phyloP scores from a whole-genome alignment of 2,888 invertebrate species.

The Sphaerophoria rueppellii region DNA sequence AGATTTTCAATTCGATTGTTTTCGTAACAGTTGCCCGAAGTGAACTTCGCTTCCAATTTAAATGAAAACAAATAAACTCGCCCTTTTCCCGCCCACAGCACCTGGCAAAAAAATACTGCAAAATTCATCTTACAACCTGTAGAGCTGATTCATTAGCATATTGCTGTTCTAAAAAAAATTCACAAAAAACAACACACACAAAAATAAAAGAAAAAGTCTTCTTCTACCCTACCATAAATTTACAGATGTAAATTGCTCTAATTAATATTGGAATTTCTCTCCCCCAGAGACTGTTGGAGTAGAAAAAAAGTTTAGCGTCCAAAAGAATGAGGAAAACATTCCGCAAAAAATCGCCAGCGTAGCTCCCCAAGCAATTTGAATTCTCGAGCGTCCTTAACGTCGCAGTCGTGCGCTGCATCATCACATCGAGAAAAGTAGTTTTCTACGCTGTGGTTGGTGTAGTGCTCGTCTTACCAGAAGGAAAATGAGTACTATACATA shows the following conservation, averaged over 20 bases:
- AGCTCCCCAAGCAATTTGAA: conserved; percentile 37
- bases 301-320: conserved; percentile 11
- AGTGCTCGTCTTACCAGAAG: background rate
- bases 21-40: conserved; percentile 46
- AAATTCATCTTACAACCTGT: conserved; percentile 21
- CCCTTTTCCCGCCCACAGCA: background rate
- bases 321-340: conserved; percentile 65
- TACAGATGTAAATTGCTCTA: conserved; percentile 67
- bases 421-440: background rate
- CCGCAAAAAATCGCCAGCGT: conserved; percentile 28
- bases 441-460: background rate
- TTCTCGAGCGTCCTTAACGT: conserved; percentile 16
- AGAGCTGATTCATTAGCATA: conserved; percentile 21
- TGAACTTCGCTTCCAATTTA: background rate
- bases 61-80: conserved; percentile 9
- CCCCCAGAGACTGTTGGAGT: conserved; percentile 38
- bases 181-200: background rate
- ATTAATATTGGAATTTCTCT: conserved; percentile 67
- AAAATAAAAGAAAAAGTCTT: conserved; percentile 5
- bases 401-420: no score
- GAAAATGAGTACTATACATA: background rate
- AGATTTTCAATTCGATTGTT: conserved; percentile 26
- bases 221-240: conserved; percentile 7
- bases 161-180: background rate
- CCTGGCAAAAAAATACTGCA: background rate